Base-by-base conservation (phyloP, 2,888 invertebrate genomes). In the Pammene fasciana region DNA sequence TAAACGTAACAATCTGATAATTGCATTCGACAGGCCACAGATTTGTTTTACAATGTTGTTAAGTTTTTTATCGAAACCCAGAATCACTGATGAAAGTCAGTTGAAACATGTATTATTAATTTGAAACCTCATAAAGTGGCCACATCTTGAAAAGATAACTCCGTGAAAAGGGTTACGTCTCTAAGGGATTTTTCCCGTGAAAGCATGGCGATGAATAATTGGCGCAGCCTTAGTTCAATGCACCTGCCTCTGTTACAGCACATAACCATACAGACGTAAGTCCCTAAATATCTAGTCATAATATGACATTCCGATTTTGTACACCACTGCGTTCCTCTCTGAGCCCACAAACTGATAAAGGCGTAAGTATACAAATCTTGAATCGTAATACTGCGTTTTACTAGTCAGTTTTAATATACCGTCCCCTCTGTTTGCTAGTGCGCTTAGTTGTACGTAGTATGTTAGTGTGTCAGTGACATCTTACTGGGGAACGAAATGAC, bases 181-280 rank as follows among this genome's bases (percentile, higher is more conserved):
- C 65, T 36, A 16, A 67, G 56, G 52, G 67, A 70, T 65, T 64
- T 71, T 46, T 66, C 55, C 45, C 65, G 16, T 65, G 67, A 67
- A 68, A 66, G 68, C 68, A 71, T 72, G 71, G 68, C 66, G 65
- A 71, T 72, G 72, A 71, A 71, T 72, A 72, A 72, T 72, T 72
- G 72, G 65, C 66, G 71, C 68, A 62, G 43, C 65, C 62, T 65
- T 65, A 68, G 72, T 68, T 71, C 71, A 72, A 67, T 71, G 72
- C 72, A 67, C 72, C 68, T 66, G 68, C 36, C 34, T 62, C 57
- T 26, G 18, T 16, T 1, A 45, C 36, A 5, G 10, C 61, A 16
- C 36, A 61, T 18, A 46, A 57, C 48, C 26, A 26, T 43, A 70
- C 41, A 18, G 64, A 7, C 36, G 18, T 52, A 68, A 52, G 43